A percentile compares a stretch with the other conserved stretches of the same genome.
Conservation (phyloP, 2,888 invertebrate genomes). For the Rapana venosa region DNA sequence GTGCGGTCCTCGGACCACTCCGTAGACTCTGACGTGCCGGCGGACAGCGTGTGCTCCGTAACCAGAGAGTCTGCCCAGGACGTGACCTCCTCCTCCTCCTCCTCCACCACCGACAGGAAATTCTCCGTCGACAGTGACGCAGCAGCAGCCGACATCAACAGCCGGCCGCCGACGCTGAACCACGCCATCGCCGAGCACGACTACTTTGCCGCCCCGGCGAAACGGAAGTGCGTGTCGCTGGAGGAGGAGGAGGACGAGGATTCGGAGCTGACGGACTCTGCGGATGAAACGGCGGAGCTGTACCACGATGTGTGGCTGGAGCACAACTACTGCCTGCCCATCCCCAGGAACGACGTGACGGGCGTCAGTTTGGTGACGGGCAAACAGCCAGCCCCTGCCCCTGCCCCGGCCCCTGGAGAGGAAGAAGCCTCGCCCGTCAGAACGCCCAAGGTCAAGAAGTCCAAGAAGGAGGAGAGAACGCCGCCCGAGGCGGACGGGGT, state of each 20-base stretch:
- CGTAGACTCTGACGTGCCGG: background rate
- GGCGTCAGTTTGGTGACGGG: background rate
- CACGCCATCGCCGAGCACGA: constrained; percentile 73
- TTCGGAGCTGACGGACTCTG: constrained; percentile 71
- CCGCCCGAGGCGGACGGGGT: background rate
- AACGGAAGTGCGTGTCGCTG: constrained; percentile 5
- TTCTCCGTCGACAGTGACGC: background rate
- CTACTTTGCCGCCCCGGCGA: constrained; percentile 69
- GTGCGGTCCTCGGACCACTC: background rate
- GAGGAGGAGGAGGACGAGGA: constrained; percentile 56
- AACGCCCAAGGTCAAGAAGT: constrained; percentile 30
- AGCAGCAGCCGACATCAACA: constrained; percentile 41
- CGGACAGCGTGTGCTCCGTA: background rate
- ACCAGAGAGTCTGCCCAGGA: background rate
- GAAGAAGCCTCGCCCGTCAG: background rate
- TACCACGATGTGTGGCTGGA: constrained; percentile 68
- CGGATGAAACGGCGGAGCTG: constrained; percentile 68
- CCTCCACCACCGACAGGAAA: background rate
- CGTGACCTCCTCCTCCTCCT: background rate
- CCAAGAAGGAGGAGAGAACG: constrained; percentile 35
- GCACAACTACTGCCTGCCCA: constrained; percentile 73
- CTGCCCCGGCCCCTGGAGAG: background rate
- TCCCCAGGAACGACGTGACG: constrained; percentile 47
- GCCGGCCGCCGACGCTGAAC: constrained; percentile 48
- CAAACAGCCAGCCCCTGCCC: background rate